Evolutionary conservation across 2,113 vertebrate species (phyloP), one percentile per base, ranked within the genome.

Genomic region (Pelodiscus sinensis): DNA sequence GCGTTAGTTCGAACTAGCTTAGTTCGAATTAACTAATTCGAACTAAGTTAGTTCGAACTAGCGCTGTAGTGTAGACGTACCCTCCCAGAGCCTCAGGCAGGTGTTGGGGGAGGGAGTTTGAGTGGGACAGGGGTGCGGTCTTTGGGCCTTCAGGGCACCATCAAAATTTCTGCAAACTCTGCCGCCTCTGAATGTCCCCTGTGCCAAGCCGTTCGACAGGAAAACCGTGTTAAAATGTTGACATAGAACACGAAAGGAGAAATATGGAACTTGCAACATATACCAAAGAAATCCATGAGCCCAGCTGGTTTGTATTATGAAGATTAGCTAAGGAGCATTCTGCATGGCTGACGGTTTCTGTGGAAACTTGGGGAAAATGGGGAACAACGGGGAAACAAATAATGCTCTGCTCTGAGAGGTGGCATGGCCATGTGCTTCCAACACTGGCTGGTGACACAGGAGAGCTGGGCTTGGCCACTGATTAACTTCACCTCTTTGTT

Each of bases 401-500:
- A 13, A 44, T 83, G 31, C 2, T 15, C 60, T 83, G 58, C 31
- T 44, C 44, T 44, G 95, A 94, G 65, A 19, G 87, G 27, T 1
- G 25, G 35, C 86, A 94, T 88, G 80, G 54, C 86, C 57, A 77
- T 73, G 19, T 24, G 50, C 31, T 62, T 79, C 11, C 75, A 68
- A 35, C 52, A 58, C 58, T 1, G 11, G 93, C 87, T 78, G 77
- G 55, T n/a, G 14, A 94, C 55, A 68, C 84, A 87, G 78, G 18
- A 93, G 4, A 18, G 87, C 12, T 25, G 88, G 79, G 18, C 58
- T 29, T 65, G 87, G 44, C 44, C 84, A 87, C 24, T 83, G 52
- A 93, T 50, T 92, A 55, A 57, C 38, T 60, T 82, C 85, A 79
- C 21, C 81, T 29, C 22, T 94, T 18, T 65, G 87, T 95, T 93